Evolutionary conservation across 2,888 invertebrate genomes (phyloP), one percentile per base, ranked within the genome.

Genomic region (Papilio gigon): DNA sequence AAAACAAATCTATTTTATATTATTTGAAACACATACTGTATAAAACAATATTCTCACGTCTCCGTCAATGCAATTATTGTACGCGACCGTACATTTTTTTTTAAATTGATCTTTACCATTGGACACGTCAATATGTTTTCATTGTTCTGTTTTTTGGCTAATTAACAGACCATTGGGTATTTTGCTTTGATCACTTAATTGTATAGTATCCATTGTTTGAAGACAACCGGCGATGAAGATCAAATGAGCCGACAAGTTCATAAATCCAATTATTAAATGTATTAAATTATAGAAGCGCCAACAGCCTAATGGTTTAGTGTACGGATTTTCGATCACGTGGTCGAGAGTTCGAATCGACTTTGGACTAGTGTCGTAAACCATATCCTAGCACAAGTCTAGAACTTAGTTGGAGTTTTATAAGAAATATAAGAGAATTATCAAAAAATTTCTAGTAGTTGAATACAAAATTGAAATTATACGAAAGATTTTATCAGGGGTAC

Each of bases 1-100:
- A n/a, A n/a, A n/a, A n/a, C n/a, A n/a, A n/a, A n/a, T n/a, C n/a
- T n/a, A n/a, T n/a, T n/a, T n/a, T n/a, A n/a, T n/a, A n/a, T n/a
- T n/a, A n/a, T n/a, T n/a, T n/a, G n/a, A n/a, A n/a, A n/a, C n/a
- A 27, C 50, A 40, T 0, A 58, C 11, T 35, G 61, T 68, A 56
- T 62, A 62, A 40, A 69, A 65, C 59, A 47, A 62, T 61, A 33
- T 40, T 60, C 67, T 65, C 62, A 62, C 63, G 66, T 72, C 22
- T 44, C 25, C 17, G 9, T 4, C 47, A n/a, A 8, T 25, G 53
- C 62, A 62, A 67, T 67, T 63, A 56, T 42, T 20, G n/a, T 58
- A 67, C 62, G 61, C 8, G 33, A 56, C 20, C 62, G 58, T 44
- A 63, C 44, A 62, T 60, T 59, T 60, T 60, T n/a, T n/a, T n/a